A percentile compares a stretch with the other conserved stretches of the same genome.
These are phyloP conservation scores for Sebastes matsubarae DNA, from an alignment of 2,797 vertebrate genomes.

Conservation along the genomic window DNA sequence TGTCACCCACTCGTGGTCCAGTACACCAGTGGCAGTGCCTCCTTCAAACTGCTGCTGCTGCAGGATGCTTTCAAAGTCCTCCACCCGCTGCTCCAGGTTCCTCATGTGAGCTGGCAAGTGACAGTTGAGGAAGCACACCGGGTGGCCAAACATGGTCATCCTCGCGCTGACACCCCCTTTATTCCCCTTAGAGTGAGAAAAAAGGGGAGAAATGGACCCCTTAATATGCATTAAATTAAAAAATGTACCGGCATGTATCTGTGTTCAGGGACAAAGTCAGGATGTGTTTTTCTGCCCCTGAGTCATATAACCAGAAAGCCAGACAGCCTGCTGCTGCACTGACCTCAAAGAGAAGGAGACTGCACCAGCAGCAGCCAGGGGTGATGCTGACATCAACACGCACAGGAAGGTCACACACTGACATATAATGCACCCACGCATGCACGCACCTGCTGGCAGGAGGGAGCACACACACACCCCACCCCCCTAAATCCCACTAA, in stretches of 20 bases:
- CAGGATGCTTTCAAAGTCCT: slow-evolving; percentile 97
- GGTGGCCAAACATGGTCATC: slow-evolving; percentile 92
- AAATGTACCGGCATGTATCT: not conserved
- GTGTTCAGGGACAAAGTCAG: slow-evolving; percentile 28
- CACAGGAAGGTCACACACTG: slow-evolving; percentile 67
- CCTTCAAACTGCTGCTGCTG: slow-evolving; percentile 98
- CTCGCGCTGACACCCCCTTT: slow-evolving; percentile 95
- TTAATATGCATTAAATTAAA: not conserved
- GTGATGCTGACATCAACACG: slow-evolving; percentile 75
- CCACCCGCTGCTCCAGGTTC: slow-evolving; percentile 95
- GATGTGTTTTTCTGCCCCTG: slow-evolving; percentile 2
- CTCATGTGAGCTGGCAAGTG: slow-evolving; percentile 98
- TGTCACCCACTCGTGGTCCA: slow-evolving; percentile 93
- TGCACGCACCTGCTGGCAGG: slow-evolving; percentile 29
- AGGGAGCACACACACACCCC: not conserved
- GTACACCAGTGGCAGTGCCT: slow-evolving; percentile 87
- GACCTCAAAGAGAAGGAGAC: slow-evolving; percentile 82
- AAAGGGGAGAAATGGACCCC: not conserved
- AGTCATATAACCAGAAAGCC: slow-evolving; percentile 57
- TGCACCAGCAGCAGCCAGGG: slow-evolving; percentile 76
- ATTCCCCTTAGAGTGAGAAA: slow-evolving; percentile 86
- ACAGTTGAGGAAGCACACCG: slow-evolving; percentile 98
- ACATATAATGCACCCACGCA: slow-evolving; percentile 44
- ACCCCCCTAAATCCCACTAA: not conserved
- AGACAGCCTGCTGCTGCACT: slow-evolving; percentile 77